phyloP scores from a whole-genome alignment of 2,888 invertebrate genomes.

The Cyrtodaria siliqua region DNA sequence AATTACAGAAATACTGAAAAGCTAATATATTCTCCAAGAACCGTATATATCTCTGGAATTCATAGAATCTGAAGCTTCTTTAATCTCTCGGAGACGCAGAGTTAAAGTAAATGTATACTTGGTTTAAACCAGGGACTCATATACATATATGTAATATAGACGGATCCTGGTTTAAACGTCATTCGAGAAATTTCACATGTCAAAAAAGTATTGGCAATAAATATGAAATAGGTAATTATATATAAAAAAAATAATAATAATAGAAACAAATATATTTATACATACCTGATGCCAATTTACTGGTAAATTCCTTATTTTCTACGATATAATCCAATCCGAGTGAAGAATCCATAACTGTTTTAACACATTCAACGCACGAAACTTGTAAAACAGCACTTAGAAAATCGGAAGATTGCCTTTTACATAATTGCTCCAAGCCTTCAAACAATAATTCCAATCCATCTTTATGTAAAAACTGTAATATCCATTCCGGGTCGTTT shows the following conservation, averaged over 20 bases:
- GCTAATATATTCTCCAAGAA: no score
- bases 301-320: constrained; percentile 97
- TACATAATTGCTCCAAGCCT: constrained; percentile 73
- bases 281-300: constrained; percentile 93
- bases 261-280: neutral
- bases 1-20: no score
- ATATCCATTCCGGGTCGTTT: constrained; percentile 74
- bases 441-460: constrained; percentile 78
- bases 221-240: no score
- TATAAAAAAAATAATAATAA: neutral
- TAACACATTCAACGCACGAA: constrained; percentile 75
- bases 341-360: constrained; percentile 92
- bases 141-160: no score
- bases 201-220: no score
- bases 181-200: no score
- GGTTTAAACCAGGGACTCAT: no score
- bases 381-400: constrained; percentile 75
- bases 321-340: constrained; percentile 98
- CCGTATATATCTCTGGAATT: no score
- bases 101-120: no score
- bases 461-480: constrained; percentile 72
- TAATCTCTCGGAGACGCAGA: no score
- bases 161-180: no score
- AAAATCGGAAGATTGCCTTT: constrained; percentile 65
- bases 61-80: no score